A percentile compares a stretch with the other conserved stretches of the same genome.
Evolutionary conservation across 2,888 invertebrate genomes (phyloP).

Genomic region (Cepaea hortensis): DNA sequence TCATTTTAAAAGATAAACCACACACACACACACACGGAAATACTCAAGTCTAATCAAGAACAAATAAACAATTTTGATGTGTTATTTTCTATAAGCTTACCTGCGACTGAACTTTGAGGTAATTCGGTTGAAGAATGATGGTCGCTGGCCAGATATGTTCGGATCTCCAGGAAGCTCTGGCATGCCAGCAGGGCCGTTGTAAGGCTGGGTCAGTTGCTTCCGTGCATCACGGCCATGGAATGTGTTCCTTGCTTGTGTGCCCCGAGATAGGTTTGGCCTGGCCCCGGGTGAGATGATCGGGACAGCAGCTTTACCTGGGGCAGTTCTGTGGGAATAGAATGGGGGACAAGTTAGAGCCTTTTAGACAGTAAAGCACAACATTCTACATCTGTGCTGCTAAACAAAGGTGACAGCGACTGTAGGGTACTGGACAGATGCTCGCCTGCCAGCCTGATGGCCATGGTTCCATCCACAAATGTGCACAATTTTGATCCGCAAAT

Average conservation of each 20-base stretch:
- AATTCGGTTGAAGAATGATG: constrained; percentile 94
- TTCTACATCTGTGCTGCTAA: no score
- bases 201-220: constrained; percentile 77
- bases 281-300: constrained; percentile 67
- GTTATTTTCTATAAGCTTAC: constrained; percentile 79
- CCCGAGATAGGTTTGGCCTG: constrained; percentile 86
- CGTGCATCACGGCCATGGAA: constrained; percentile 86
- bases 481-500: no score
- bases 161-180: constrained; percentile 78
- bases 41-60: background rate
- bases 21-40: background rate
- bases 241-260: constrained; percentile 95
- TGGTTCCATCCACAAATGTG: no score
- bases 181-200: constrained; percentile 77
- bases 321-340: constrained; percentile 64
- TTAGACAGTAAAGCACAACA: no score
- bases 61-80: background rate
- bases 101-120: constrained; percentile 98
- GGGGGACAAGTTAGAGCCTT: no score
- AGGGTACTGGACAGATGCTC: no score
- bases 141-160: constrained; percentile 64
- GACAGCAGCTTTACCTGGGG: constrained; percentile 69
- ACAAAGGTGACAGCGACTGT: no score
- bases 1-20: background rate
- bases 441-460: no score